Percentiles rank a stretch among this genome's conserved stretches.
Conservation (phyloP, 2,113 vertebrate species). For the Caranx ignobilis region DNA sequence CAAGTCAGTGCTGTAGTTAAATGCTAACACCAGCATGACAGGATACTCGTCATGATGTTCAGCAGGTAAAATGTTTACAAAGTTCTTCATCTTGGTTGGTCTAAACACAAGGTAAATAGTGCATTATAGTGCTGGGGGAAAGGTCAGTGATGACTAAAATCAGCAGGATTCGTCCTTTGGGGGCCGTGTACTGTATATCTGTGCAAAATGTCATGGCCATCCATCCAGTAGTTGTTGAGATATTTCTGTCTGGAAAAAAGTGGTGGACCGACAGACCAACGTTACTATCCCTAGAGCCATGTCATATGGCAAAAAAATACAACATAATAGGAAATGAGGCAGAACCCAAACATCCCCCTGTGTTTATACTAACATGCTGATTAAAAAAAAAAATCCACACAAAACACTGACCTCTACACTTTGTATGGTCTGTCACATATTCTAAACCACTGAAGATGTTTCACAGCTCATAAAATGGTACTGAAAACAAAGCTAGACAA, state of each 20-base stretch:
- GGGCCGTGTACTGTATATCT: neutral
- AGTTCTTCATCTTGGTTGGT: no score
- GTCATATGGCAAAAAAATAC: neutral
- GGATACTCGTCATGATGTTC: neutral
- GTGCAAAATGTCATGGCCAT: neutral
- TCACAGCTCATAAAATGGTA: conserved; percentile 50
- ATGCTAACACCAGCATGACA: neutral
- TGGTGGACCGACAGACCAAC: neutral
- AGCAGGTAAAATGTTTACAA: neutral
- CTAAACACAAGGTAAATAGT: neutral
- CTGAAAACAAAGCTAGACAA: conserved; percentile 41
- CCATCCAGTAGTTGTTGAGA: neutral
- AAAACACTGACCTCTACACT: conserved; percentile 18
- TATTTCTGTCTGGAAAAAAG: neutral
- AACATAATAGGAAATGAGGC: neutral
- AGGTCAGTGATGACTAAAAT: neutral
- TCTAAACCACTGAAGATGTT: conserved; percentile 48
- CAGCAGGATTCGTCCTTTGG: neutral
- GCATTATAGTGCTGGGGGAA: neutral
- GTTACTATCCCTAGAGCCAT: neutral
- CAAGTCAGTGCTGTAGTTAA: neutral
- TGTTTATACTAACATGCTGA: neutral
- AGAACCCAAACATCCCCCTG: neutral
- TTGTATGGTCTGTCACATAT: conserved; percentile 10
- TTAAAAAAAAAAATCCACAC: neutral